Percentiles rank a stretch among this genome's conserved stretches.
These are phyloP conservation scores for Danio choprae DNA, from an alignment of 2,797 vertebrate species.

Conservation along the genomic window DNA sequence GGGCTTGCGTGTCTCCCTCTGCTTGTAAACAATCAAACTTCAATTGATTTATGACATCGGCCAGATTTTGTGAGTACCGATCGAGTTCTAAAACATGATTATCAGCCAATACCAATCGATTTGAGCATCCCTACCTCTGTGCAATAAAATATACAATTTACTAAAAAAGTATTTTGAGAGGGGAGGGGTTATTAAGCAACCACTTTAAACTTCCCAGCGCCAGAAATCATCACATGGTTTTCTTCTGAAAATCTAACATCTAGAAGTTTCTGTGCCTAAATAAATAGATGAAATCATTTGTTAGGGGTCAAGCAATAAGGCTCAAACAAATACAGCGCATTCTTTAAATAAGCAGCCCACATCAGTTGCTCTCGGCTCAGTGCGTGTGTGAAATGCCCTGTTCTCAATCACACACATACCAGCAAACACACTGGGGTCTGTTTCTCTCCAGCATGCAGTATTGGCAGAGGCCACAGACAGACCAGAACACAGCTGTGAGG, in stretches of 20 bases:
- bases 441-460: slow-evolving; percentile 40
- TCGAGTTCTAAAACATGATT: no score
- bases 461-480: slow-evolving; percentile 40
- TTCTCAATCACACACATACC: slow-evolving; percentile 22
- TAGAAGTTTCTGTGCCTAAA: neutral
- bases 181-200: neutral
- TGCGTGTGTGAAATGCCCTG: slow-evolving; percentile 13
- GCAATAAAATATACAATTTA: no score
- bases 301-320: slow-evolving; percentile 11
- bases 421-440: slow-evolving; percentile 38
- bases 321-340: slow-evolving; percentile 25
- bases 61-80: no score
- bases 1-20: no score
- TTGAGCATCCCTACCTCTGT: no score
- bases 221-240: neutral
- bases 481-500: slow-evolving; percentile 57
- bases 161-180: no score
- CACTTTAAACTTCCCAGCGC: neutral
- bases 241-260: neutral
- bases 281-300: neutral
- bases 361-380: slow-evolving; percentile 34
- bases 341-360: slow-evolving; percentile 26
- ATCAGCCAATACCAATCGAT: no score
- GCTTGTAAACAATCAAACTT: no score
- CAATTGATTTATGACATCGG: no score